Evolutionary conservation across 2,797 vertebrate species (phyloP), one percentile per base, ranked within the genome.

Genomic region (Lophotriccus pileatus): DNA sequence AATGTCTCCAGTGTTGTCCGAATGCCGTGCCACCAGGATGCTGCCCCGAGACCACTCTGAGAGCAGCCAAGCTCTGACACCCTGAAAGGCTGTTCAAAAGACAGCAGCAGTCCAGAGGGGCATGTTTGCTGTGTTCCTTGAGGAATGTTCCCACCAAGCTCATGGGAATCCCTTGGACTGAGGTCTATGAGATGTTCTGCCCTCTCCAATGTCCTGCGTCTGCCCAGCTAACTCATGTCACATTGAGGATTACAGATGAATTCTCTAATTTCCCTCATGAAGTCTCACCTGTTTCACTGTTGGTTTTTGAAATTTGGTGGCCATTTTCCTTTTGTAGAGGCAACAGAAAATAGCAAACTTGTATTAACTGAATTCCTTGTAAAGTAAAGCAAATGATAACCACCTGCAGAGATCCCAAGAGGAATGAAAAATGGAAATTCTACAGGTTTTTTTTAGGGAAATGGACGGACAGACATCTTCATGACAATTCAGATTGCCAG

Each of bases 1-100:
- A 92, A 47, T 18, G 30, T 59, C 67, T 62, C 37, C 28, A 27
- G 52, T 22, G 62, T 18, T 87, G 44, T 59, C 53, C 4, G 16
- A 28, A 32, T 0, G 0, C 2, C 0, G 0, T 93, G 58, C 21
- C 62, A 22, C 2, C 3, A 34, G 50, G 22, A 27, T 75, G 47
- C 47, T 58, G 37, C 46, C 58, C 13, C 6, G 32, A 81, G n/a
- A 50, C 24, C 17, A 2, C 12, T 49, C 36, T 9, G 23, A 8
- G 8, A 1, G 0, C 22, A 5, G 10, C 37, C 0, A 3, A 74
- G 18, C 24, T 46, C 68, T 47, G 60, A 14, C 27, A 24, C 12
- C 2, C 64, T 44, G 49, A 59, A n/a, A 69, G 10, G 5, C 30
- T 2, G 0, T 49, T 10, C 20, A 39, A 66, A 92, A 66, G 62